phyloP scores from a whole-genome alignment of 2,113 vertebrate genomes.

The Rana temporaria region DNA sequence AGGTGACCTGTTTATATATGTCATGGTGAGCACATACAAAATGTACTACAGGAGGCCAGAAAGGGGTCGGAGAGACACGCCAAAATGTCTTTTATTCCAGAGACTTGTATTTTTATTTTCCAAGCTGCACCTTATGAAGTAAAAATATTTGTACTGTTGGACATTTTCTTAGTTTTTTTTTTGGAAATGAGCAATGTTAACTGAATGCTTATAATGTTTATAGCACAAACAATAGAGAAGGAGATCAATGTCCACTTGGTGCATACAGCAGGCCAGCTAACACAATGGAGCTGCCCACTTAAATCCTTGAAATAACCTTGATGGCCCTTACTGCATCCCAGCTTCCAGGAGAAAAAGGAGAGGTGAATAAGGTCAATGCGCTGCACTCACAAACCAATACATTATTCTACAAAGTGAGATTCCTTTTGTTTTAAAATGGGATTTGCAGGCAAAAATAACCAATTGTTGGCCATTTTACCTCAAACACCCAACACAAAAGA shows the following conservation, averaged over 20 bases:
- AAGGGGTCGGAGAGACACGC: too few species aligned
- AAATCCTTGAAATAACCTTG: slow-evolving; percentile 11
- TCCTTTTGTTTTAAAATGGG: slow-evolving; percentile 32
- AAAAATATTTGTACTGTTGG: too few species aligned
- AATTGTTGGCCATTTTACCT: slow-evolving; percentile 43
- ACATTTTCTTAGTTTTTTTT: too few species aligned
- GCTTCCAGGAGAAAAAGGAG: not conserved
- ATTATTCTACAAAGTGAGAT: slow-evolving; percentile 26
- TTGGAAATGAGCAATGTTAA: too few species aligned
- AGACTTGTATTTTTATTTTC: too few species aligned
- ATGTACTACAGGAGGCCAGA: too few species aligned
- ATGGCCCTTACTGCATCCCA: slow-evolving; percentile 7
- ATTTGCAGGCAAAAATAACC: slow-evolving; percentile 45
- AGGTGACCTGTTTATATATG: too few species aligned
- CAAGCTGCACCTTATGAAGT: too few species aligned
- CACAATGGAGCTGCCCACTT: slow-evolving; percentile 21
- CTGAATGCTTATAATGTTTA: too few species aligned
- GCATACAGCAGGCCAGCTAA: not conserved
- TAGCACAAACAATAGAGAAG: not conserved
- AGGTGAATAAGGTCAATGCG: slow-evolving; percentile 44
- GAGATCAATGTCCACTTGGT: slow-evolving; percentile 9
- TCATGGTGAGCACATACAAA: too few species aligned
- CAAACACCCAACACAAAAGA: slow-evolving; percentile 28
- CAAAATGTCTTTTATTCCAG: too few species aligned
- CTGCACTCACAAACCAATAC: slow-evolving; percentile 17